Conservation (phyloP, 2,888 invertebrate species). For the Steinernema hermaphroditum region DNA sequence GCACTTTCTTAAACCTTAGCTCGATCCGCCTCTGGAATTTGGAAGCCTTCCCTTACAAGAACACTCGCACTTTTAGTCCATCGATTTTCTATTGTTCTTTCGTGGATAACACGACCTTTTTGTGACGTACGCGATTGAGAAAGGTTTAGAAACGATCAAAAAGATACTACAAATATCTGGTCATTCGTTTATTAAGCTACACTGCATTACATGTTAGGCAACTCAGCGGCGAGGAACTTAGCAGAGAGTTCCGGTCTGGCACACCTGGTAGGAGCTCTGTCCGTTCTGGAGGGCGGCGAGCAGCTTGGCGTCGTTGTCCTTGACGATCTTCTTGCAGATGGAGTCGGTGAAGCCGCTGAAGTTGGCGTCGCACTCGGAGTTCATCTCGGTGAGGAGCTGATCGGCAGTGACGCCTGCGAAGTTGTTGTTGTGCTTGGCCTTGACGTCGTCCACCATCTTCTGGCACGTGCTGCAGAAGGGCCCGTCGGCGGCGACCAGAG, state of each 20-base stretch:
- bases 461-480: conserved; percentile 7
- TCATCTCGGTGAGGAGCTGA: conserved; percentile 10
- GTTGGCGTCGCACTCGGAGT: conserved; percentile 16
- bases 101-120: too few relatives aligned
- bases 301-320: conserved; percentile 23
- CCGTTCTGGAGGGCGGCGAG: conserved; percentile 10
- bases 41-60: too few relatives aligned
- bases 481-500: conserved; percentile 24
- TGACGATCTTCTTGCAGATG: conserved; percentile 28
- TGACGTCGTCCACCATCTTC: conserved; percentile 22
- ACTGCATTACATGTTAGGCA: neutral
- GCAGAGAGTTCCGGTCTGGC: conserved; percentile 21
- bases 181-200: neutral
- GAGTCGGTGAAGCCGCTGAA: conserved; percentile 22
- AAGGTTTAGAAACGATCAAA: too few relatives aligned
- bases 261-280: neutral
- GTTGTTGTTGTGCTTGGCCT: conserved; percentile 28
- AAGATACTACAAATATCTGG: neutral
- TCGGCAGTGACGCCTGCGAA: neutral
- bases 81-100: too few relatives aligned
- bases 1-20: too few relatives aligned
- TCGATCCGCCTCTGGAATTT: too few relatives aligned
- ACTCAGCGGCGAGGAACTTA: neutral
- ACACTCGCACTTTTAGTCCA: too few relatives aligned
- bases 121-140: too few relatives aligned